Evolutionary conservation across 2,113 vertebrate genomes (phyloP), one percentile per base, ranked within the genome.

Genomic region (Antidorcas marsupialis): DNA sequence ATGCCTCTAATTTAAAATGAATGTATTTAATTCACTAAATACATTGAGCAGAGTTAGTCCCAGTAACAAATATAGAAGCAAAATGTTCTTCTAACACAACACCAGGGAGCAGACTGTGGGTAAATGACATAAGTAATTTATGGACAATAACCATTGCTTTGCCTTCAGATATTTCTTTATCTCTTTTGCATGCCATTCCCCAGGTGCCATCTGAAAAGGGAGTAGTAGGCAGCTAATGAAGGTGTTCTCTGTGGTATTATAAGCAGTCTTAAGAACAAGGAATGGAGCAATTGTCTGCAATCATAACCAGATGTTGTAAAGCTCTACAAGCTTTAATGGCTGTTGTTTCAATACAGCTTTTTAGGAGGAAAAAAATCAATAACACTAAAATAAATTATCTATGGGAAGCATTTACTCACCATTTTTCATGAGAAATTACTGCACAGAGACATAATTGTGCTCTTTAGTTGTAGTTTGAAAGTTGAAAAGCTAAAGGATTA

Each of bases 301-400:
- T 94, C 60, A 96, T 90, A 97, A 52, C 52, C 15, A 28, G 90
- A 79, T 95, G 91, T 95, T 98, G 93, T 88, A 97, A 96, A 93
- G 78, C 82, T 97, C 87, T 76, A 33, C 79, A 95, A 98, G 6
- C 87, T 85, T 97, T 96, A 97, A 98, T 96, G 85, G 55, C 47
- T 91, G 17, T 97, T 98, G 94, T 87, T 98, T 95, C 91, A 97
- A 33, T 57, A 62, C 10, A 78, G 90, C 23, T 86, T 97, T 91
- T 97, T 82, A 82, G 55, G 50, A 96, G 33, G 25, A 23, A 96
- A 97, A 1, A 84, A 96, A 83, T 74, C 85, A 92, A 89, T 98
- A 97, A 97, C 88, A 97, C 43, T 86, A 90, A 98, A 98, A 95
- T 89, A 94, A 96, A 98, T 97, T 95, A 95, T 96, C 95, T 96